Conservation (phyloP, 2,797 vertebrate genomes). For the Sitta carolinensis region DNA sequence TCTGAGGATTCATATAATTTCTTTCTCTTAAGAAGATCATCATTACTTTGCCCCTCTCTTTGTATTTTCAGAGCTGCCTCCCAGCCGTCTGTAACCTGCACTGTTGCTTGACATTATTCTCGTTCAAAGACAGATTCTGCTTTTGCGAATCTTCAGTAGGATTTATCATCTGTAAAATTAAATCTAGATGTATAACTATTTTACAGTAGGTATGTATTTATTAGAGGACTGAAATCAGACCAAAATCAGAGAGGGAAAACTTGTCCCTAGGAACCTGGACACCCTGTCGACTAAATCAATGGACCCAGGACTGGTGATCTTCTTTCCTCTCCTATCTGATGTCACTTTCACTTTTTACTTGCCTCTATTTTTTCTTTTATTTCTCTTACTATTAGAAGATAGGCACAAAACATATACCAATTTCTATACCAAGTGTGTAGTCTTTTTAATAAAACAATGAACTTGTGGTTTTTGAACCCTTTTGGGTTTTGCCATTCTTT, state of each 20-base stretch:
- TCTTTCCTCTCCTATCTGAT: neutral
- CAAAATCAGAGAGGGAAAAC: neutral
- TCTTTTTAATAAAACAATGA: neutral
- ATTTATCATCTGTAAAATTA: neutral
- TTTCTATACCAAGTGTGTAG: neutral
- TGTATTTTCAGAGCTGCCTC: neutral
- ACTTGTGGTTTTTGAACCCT: neutral
- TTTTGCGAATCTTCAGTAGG: neutral
- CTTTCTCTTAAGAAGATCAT: neutral
- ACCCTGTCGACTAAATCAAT: accelerated
- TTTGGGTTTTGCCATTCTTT: neutral
- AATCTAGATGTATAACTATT: neutral
- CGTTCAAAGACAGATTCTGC: neutral
- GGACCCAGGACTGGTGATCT: neutral
- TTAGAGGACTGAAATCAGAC: neutral
- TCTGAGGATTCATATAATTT: neutral
- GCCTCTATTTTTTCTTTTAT: neutral
- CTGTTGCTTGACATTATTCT: neutral
- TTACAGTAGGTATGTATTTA: neutral
- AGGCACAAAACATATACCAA: neutral
- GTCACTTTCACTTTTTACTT: neutral
- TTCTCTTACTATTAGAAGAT: neutral
- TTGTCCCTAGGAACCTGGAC: neutral
- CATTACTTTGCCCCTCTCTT: neutral
- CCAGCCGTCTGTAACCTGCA: neutral